These are phyloP conservation scores for Platyrinchus mystaceus DNA, from an alignment of 2,797 vertebrate genomes.

Conservation along the genomic window DNA sequence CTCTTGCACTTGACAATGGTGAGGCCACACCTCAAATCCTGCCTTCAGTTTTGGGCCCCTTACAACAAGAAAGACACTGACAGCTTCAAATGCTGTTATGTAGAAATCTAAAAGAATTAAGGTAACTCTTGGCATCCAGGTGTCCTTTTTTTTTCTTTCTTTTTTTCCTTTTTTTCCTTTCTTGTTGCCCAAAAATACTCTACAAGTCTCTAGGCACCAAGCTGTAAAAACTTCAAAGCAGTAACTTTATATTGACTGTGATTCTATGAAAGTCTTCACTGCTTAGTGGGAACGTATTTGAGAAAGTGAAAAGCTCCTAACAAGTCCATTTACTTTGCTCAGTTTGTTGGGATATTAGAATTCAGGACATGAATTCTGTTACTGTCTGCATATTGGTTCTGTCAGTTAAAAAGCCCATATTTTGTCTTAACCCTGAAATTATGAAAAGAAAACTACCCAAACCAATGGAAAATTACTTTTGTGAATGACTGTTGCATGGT, in stretches of 20 bases:
- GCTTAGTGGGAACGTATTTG: not conserved
- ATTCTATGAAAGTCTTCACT: not conserved
- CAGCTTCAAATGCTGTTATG: not conserved
- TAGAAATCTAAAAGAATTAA: not conserved
- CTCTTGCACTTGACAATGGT: not conserved
- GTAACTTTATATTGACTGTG: not conserved
- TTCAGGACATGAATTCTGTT: not conserved
- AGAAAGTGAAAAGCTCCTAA: not conserved
- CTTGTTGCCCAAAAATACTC: not conserved
- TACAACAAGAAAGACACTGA: not conserved
- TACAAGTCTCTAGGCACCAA: not conserved
- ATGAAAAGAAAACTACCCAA: not conserved
- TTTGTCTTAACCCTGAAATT: not conserved
- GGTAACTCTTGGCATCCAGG: not conserved
- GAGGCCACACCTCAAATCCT: not conserved
- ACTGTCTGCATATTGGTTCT: not conserved
- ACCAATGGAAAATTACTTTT: not conserved
- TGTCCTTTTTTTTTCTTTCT: not conserved
- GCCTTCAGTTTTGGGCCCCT: not conserved
- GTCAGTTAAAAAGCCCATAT: not conserved
- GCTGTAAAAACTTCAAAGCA: not conserved
- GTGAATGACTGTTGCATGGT: not conserved
- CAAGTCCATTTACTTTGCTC: not conserved
- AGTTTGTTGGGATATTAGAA: not conserved
- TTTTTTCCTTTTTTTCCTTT: rapidly evolving